These are phyloP conservation scores for Pluvianellus socialis DNA, from an alignment of 2,113 vertebrate species.

Conservation along the genomic window DNA sequence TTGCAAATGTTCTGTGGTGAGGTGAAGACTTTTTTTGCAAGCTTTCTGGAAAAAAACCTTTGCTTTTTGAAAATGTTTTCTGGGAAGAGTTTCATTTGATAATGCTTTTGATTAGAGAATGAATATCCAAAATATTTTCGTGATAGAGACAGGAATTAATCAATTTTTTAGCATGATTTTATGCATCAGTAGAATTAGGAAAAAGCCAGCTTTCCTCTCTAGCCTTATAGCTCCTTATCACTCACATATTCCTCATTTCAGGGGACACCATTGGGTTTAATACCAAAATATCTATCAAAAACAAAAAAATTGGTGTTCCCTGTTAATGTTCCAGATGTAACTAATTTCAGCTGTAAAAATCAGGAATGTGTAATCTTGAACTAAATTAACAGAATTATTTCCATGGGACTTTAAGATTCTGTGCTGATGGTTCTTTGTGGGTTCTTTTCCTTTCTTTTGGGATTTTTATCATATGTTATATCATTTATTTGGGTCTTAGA, in stretches of 20 bases:
- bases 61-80: background rate
- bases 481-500: constrained; percentile 18
- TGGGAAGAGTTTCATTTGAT: background rate
- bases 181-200: background rate
- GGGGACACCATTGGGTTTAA: background rate
- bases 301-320: background rate
- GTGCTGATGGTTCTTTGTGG: background rate
- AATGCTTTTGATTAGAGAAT: constrained; percentile 18
- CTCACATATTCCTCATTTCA: background rate
- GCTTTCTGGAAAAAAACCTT: background rate
- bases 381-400: background rate
- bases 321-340: constrained; percentile 9
- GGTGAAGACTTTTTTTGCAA: background rate
- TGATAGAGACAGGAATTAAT: background rate
- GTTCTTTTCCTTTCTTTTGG: background rate
- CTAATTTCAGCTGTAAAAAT: background rate
- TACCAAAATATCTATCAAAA: background rate
- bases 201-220: background rate
- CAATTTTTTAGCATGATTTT: background rate
- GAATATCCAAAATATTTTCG: background rate
- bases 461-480: constrained; percentile 22
- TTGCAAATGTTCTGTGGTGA: constrained; percentile 4
- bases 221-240: background rate
- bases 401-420: background rate
- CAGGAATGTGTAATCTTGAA: background rate